phyloP scores from a whole-genome alignment of 2,888 invertebrate genomes.

The Creontiades dilutus region DNA sequence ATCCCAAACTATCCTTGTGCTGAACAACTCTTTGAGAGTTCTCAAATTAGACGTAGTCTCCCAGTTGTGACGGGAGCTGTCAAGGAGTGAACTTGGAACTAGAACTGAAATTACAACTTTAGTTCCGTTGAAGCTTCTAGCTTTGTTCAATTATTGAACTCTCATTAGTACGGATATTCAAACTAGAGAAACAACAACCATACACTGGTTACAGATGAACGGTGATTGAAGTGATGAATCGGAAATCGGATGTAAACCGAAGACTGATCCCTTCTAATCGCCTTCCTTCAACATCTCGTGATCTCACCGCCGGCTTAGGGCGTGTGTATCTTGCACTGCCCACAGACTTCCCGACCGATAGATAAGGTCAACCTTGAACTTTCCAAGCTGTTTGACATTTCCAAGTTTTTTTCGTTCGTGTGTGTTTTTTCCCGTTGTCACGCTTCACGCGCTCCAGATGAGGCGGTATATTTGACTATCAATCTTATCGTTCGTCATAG shows the following conservation, averaged over 20 bases:
- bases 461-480: background rate
- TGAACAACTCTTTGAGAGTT: too few relatives aligned
- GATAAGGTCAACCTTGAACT: slow-evolving; percentile 28
- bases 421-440: background rate
- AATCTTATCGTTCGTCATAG: background rate
- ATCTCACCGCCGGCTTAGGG: background rate
- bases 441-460: background rate
- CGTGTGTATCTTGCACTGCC: slow-evolving; percentile 16
- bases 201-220: too few relatives aligned
- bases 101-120: too few relatives aligned
- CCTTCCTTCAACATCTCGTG: background rate
- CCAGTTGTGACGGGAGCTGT: too few relatives aligned
- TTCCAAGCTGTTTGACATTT: slow-evolving; percentile 25
- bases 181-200: too few relatives aligned
- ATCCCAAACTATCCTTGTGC: too few relatives aligned
- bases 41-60: too few relatives aligned
- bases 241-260: too few relatives aligned
- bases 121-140: too few relatives aligned
- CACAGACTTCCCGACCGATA: background rate
- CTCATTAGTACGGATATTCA: too few relatives aligned
- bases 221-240: background rate
- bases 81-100: too few relatives aligned
- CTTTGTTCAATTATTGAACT: too few relatives aligned
- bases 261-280: background rate
- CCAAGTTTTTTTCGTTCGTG: background rate